A percentile compares a stretch with the other conserved stretches of the same genome.
phyloP scores from a whole-genome alignment of 2,113 vertebrate species.

The Antigone vipio region DNA sequence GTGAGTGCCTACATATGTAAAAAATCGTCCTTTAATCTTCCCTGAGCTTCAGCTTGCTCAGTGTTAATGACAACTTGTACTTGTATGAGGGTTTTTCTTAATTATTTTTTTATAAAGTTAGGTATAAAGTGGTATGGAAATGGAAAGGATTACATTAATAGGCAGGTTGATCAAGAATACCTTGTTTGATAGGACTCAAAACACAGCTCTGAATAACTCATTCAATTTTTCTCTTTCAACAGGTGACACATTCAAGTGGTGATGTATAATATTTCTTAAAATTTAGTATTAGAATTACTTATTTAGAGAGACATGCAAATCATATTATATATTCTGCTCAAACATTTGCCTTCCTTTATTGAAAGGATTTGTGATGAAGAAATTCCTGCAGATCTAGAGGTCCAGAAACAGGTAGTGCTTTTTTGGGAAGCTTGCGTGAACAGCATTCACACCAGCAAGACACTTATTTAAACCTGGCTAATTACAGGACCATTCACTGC shows the following conservation, averaged over 20 bases:
- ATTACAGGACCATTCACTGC: background rate
- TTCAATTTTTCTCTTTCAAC: background rate
- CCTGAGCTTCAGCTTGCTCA: background rate
- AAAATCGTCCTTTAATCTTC: background rate
- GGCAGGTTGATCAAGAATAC: background rate
- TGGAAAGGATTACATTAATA: background rate
- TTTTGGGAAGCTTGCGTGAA: background rate
- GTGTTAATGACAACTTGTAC: background rate
- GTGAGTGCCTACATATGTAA: background rate
- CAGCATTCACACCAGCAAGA: background rate
- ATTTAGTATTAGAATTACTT: background rate
- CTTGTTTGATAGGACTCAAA: background rate
- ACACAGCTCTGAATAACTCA: background rate
- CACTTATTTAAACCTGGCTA: background rate
- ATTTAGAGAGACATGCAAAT: background rate
- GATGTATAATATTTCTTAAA: background rate
- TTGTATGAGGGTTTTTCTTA: background rate
- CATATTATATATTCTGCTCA: background rate
- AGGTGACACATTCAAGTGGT: background rate
- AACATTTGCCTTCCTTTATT: background rate
- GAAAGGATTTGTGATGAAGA: background rate
- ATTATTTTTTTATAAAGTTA: background rate
- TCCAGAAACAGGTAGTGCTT: background rate
- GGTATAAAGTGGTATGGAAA: background rate
- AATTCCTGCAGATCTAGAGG: background rate